Evolutionary conservation across 30 jellyfish, hydroid and myxozoan species (phyloP).

Genomic region (Aurelia sp.): DNA sequence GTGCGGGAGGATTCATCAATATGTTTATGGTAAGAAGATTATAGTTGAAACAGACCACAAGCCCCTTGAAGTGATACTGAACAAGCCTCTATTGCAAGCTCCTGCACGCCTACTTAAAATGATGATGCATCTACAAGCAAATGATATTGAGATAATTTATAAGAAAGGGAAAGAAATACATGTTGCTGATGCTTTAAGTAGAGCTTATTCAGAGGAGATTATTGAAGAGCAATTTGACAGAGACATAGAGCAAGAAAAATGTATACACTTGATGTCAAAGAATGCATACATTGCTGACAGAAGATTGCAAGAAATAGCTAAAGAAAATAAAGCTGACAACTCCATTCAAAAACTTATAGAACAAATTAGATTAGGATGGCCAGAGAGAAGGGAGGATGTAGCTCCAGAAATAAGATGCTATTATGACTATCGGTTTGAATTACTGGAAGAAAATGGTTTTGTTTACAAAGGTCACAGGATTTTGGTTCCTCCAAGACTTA

Average conservation of each 20-base stretch:
- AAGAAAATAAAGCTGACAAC: conserved; percentile 8
- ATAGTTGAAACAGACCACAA: conserved; percentile 31
- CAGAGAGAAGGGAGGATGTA: conserved; percentile 1
- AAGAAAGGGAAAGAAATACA: conserved; percentile 14
- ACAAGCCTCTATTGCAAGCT: too few relatives aligned
- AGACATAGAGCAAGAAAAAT: too few relatives aligned
- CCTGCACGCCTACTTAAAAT: conserved; percentile 27
- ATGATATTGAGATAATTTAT: conserved; percentile 11
- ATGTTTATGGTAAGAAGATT: conserved; percentile 22
- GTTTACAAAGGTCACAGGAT: conserved; percentile 18
- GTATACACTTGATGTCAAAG: too few relatives aligned
- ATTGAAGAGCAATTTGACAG: too few relatives aligned
- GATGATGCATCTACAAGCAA: conserved; percentile 33
- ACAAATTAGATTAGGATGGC: background rate
- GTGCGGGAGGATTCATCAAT: conserved; percentile 14
- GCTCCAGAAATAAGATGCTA: conserved; percentile 8
- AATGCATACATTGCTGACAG: too few relatives aligned
- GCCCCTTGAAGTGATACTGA: conserved; percentile 44
- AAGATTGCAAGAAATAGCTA: too few relatives aligned
- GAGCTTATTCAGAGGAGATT: conserved; percentile 35
- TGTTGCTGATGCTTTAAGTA: conserved; percentile 34
- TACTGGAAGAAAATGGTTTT: background rate
- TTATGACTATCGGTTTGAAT: conserved; percentile 11
- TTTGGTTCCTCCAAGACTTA: conserved; percentile 8
- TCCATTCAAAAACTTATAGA: conserved; percentile 2